Percentiles rank a stretch among this genome's conserved stretches.
phyloP scores from a whole-genome alignment of 2,797 vertebrate species.

The Leptatherina wallacei region DNA sequence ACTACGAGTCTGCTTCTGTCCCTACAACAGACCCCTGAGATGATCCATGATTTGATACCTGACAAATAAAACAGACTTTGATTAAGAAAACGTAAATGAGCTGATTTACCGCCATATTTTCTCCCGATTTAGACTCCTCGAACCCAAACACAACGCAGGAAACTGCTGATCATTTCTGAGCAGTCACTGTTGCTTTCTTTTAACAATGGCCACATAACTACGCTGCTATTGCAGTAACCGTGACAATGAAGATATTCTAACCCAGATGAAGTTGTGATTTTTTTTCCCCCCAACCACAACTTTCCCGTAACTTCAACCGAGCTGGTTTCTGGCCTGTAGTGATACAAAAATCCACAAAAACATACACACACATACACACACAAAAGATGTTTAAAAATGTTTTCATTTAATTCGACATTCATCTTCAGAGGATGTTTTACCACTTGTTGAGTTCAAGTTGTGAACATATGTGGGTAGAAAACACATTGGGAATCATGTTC shows the following conservation, averaged over 20 bases:
- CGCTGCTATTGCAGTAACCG: background rate
- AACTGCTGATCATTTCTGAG: background rate
- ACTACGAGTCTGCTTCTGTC: background rate
- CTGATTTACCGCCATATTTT: constrained; percentile 4
- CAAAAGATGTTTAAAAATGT: too few relatives aligned
- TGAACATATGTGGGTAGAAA: too few relatives aligned
- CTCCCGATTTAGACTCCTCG: background rate
- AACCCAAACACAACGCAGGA: background rate
- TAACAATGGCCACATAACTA: background rate
- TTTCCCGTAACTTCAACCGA: background rate
- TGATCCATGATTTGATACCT: background rate
- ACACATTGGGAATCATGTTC: too few relatives aligned
- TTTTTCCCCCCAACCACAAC: background rate
- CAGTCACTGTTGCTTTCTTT: background rate
- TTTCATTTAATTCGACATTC: too few relatives aligned
- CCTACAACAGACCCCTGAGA: constrained; percentile 1
- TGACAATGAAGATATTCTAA: background rate
- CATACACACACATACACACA: too few relatives aligned
- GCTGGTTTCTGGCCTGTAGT: background rate
- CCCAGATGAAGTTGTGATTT: background rate
- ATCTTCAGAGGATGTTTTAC: too few relatives aligned
- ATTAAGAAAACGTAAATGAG: background rate
- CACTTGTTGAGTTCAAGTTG: too few relatives aligned
- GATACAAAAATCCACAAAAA: background rate
- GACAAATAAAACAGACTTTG: background rate